Percentiles rank a stretch among this genome's conserved stretches.
These are phyloP conservation scores for Zaprionus nigranus DNA, from an alignment of 1,140 invertebrate species.

Conservation along the genomic window DNA sequence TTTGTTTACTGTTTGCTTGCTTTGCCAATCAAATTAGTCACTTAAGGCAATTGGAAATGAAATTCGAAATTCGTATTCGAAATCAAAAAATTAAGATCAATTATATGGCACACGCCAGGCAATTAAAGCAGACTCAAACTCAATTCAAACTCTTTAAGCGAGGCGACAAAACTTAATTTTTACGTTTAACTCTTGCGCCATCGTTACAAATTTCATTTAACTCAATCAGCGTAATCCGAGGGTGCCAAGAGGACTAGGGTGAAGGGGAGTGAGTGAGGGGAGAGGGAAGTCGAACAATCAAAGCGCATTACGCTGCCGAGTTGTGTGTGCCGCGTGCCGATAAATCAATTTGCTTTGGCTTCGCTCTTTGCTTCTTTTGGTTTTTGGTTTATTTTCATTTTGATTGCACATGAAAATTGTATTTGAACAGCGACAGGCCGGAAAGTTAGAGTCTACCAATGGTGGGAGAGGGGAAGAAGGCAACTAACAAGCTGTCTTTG, in stretches of 20 bases:
- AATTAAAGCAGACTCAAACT: conserved; percentile 55
- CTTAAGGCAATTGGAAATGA: conserved; percentile 59
- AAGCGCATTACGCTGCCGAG: conserved; percentile 60
- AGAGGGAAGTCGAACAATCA: conserved; percentile 42
- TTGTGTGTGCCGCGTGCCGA: conserved; percentile 68
- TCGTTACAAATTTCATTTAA: conserved; percentile 71
- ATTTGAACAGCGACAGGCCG: conserved; percentile 43
- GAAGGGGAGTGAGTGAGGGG: neutral
- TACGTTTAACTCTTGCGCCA: conserved; percentile 70
- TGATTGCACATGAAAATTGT: conserved; percentile 64
- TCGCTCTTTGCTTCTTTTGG: conserved; percentile 20
- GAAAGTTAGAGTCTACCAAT: conserved; percentile 29
- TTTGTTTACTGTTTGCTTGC: conserved; percentile 38
- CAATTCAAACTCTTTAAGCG: conserved; percentile 29
- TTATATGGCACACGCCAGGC: conserved; percentile 61
- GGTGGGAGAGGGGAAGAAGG: neutral
- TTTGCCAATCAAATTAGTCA: conserved; percentile 78
- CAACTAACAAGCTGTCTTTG: conserved; percentile 41
- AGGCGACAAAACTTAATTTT: conserved; percentile 68
- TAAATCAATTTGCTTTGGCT: conserved; percentile 71
- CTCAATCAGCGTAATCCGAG: conserved; percentile 64
- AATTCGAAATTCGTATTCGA: conserved; percentile 40
- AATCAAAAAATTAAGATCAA: conserved; percentile 63
- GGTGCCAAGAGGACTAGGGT: conserved; percentile 1
- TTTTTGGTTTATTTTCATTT: conserved; percentile 54